Evolutionary conservation across 2,888 invertebrate genomes (phyloP).

Genomic region (Pterobdella sp.): DNA sequence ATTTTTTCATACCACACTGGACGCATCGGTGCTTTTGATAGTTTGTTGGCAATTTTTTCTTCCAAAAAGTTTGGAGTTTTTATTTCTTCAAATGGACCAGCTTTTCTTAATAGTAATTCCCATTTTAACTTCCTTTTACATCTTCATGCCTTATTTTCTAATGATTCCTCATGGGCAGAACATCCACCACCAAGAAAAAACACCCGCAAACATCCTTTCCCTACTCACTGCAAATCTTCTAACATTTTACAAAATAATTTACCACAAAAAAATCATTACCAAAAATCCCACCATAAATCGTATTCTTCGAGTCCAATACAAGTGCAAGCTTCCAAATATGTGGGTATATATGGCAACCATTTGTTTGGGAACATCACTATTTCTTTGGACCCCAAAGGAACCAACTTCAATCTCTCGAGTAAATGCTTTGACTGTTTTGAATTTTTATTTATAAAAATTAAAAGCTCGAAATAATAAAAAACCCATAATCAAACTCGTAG

Average conservation of each 20-base stretch:
- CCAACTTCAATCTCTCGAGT: neutral
- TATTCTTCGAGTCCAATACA: neutral
- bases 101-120: slow-evolving; percentile 18
- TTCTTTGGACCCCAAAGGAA: neutral
- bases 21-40: slow-evolving; percentile 45
- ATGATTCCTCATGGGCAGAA: neutral
- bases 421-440: too few species aligned
- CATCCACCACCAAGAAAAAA: neutral
- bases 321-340: neutral
- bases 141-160: neutral
- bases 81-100: slow-evolving; percentile 45
- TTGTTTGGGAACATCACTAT: slow-evolving; percentile 7
- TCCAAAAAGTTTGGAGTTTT: slow-evolving; percentile 45
- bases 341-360: slow-evolving; percentile 3
- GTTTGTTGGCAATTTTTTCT: slow-evolving; percentile 46
- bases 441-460: too few species aligned
- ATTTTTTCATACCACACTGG: slow-evolving; percentile 39
- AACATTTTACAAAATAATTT: neutral
- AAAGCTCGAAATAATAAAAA: too few species aligned
- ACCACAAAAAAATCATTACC: neutral
- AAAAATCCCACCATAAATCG: neutral
- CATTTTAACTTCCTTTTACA: neutral
- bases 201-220: neutral
- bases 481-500: too few species aligned
- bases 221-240: neutral